These are phyloP conservation scores for Pollenia griseotomentosa DNA, from an alignment of 2,888 invertebrate species.

Conservation along the genomic window DNA sequence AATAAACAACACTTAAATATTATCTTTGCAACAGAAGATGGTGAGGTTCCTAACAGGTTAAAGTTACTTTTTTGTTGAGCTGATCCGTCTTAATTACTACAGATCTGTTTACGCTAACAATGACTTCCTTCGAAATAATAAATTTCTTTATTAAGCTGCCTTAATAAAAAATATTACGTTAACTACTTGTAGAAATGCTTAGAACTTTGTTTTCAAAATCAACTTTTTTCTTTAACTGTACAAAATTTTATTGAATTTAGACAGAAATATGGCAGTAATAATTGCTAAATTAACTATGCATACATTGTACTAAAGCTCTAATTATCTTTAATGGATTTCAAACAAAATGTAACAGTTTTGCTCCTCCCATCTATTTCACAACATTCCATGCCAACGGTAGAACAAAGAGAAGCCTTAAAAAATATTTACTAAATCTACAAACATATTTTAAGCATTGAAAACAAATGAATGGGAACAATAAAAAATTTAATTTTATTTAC, in stretches of 20 bases:
- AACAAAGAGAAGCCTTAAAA: neutral
- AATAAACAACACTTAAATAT: too few species aligned
- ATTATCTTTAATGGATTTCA: constrained; percentile 57
- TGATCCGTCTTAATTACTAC: too few species aligned
- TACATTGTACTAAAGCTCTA: constrained; percentile 29
- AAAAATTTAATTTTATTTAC: constrained; percentile 39
- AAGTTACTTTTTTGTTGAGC: too few species aligned
- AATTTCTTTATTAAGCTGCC: too few species aligned
- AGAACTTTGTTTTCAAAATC: too few species aligned
- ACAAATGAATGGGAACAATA: neutral
- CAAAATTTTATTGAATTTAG: neutral
- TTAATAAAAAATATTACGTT: neutral
- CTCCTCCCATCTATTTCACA: neutral
- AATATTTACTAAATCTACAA: neutral
- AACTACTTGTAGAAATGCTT: neutral
- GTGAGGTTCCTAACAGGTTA: too few species aligned
- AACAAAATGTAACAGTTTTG: constrained; percentile 9
- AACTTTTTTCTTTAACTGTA: constrained; percentile 6
- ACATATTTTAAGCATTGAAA: neutral
- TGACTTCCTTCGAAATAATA: too few species aligned
- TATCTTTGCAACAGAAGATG: too few species aligned
- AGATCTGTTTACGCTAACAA: too few species aligned
- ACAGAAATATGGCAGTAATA: constrained; percentile 24
- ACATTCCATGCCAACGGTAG: neutral
- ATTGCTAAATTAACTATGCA: constrained; percentile 47